Evolutionary conservation across 2,888 invertebrate species (phyloP).

Genomic region (Lymantria dispar): DNA sequence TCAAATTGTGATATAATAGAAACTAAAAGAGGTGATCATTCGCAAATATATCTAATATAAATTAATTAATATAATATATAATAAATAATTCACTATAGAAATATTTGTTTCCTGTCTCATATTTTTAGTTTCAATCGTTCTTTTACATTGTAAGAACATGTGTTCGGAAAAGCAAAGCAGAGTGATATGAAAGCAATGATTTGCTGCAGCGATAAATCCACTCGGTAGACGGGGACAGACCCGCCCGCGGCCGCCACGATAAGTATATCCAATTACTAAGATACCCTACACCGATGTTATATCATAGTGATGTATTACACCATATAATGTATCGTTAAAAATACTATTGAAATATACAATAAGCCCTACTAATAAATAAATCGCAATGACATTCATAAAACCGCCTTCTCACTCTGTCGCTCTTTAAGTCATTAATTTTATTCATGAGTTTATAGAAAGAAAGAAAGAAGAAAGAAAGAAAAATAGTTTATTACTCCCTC

Average conservation of each 20-base stretch:
- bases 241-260: slow-evolving; percentile 67
- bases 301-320: slow-evolving; percentile 47
- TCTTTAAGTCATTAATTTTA: too few species aligned
- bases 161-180: slow-evolving; percentile 32
- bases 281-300: slow-evolving; percentile 58
- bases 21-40: slow-evolving; percentile 3
- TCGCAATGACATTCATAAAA: background rate
- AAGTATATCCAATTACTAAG: slow-evolving; percentile 75
- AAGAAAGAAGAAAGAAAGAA: too few species aligned
- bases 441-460: too few species aligned
- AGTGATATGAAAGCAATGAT: slow-evolving; percentile 66
- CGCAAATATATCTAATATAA: slow-evolving; percentile 7
- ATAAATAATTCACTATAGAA: slow-evolving; percentile 9
- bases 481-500: too few species aligned
- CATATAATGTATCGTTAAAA: slow-evolving; percentile 43
- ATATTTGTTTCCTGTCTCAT: slow-evolving; percentile 6
- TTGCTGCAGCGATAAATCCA: slow-evolving; percentile 69
- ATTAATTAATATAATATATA: too few species aligned
- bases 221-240: slow-evolving; percentile 57
- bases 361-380: slow-evolving; percentile 5
- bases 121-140: slow-evolving; percentile 4
- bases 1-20: slow-evolving; percentile 2
- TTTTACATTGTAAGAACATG: slow-evolving; percentile 15
- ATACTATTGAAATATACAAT: slow-evolving; percentile 22
- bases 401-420: slow-evolving; percentile 20